Evolutionary conservation across 2,797 vertebrate species (phyloP).

Genomic region (Cottoperca gobio): DNA sequence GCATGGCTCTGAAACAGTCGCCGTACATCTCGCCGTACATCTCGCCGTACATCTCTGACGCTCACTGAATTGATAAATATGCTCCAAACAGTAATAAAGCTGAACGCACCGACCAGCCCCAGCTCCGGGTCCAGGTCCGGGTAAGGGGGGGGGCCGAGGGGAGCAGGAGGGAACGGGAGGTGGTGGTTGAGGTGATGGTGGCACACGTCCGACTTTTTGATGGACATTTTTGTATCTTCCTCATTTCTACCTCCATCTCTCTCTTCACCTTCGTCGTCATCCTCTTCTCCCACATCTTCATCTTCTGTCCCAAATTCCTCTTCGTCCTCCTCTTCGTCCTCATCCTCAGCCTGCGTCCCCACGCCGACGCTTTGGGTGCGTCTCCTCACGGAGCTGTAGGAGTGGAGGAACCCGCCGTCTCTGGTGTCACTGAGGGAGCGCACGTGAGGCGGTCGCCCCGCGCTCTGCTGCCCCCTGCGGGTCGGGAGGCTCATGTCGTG

Average conservation of each 20-base stretch:
- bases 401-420: slow-evolving; percentile 59
- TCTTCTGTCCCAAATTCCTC: slow-evolving; percentile 38
- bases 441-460: slow-evolving; percentile 44
- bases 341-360: slow-evolving; percentile 66
- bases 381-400: slow-evolving; percentile 65
- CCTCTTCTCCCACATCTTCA: slow-evolving; percentile 50
- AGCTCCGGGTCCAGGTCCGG: slow-evolving; percentile 44
- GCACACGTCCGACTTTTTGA: slow-evolving; percentile 27
- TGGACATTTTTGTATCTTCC: slow-evolving; percentile 20
- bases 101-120: slow-evolving; percentile 62
- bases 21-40: too few relatives aligned
- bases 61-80: not conserved
- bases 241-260: slow-evolving; percentile 18
- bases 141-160: slow-evolving; percentile 31
- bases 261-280: slow-evolving; percentile 31
- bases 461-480: slow-evolving; percentile 61
- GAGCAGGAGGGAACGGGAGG: slow-evolving; percentile 34
- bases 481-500: slow-evolving; percentile 77
- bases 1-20: too few relatives aligned
- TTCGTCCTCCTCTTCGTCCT: slow-evolving; percentile 24
- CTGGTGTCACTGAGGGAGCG: slow-evolving; percentile 78
- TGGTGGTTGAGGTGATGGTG: slow-evolving; percentile 50
- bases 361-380: slow-evolving; percentile 78
- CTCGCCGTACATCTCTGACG: too few relatives aligned
- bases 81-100: not conserved